Base-by-base conservation (phyloP, 2,113 vertebrate genomes). In the Cephalopholis sonnerati region DNA sequence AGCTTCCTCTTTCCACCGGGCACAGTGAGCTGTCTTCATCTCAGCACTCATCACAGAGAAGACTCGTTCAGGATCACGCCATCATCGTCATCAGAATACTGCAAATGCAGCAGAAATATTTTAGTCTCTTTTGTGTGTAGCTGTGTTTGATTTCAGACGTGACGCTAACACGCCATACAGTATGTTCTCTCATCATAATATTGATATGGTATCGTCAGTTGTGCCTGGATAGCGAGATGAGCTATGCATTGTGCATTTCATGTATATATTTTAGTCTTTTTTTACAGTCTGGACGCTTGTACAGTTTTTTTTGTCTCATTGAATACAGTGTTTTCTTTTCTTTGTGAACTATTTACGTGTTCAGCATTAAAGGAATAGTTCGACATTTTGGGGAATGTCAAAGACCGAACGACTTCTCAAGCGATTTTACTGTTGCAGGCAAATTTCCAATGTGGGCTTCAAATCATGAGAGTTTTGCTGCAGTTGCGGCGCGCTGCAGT, bases 261-360 rank as follows among this genome's bases (percentile, higher is more conserved):
- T 95, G 93, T 94, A 87, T 85, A 94, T 92, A 92, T 93, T 90
- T 87, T 65, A 75, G 66, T 77, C n/a, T 61, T 79, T 90, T 92
- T 92, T 90, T 93, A 86, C 82, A 82, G 77, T 88, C 84, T 78
- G 82, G 82, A 92, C 86, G 87, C 91, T 90, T 93, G 90, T 93
- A 91, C 91, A 93, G 91, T 92, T 81, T 77, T 50, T 71, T 50
- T 72, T 57, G 32, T 36, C 48, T 86, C 64, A 73, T 79, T 81
- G 32, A 63, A 58, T 13, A 57, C 68, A 29, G 67, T 80, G 87
- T 88, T 90, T 59, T 79, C 15, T 46, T 66, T 79, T 75, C 62
- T 84, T 70, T 64, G 82, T 87, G 58, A 80, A 66, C 59, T 87
- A 78, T 82, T 84, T 85, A 84, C 53, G 72, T 74, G 62, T 88